Evolutionary conservation across 2,888 invertebrate genomes (phyloP), one percentile per base, ranked within the genome.

Genomic region (Oxyscelio sp.): DNA sequence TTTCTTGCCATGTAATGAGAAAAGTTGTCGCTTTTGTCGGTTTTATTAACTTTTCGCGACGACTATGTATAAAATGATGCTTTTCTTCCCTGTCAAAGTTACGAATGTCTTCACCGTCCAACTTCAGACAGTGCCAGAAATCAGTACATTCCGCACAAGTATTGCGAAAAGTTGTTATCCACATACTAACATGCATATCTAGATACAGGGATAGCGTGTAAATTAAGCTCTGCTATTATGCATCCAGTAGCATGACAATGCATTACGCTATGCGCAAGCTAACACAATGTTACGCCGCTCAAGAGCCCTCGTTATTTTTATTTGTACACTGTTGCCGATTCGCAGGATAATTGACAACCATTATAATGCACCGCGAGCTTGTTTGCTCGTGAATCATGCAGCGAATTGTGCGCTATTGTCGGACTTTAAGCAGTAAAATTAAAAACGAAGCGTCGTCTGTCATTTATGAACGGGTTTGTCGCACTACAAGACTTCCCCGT

Each of bases 161-260:
- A n/a, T n/a, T n/a, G n/a, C n/a, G n/a, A n/a, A n/a, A n/a, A n/a
- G n/a, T n/a, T n/a, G n/a, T n/a, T n/a, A n/a, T n/a, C n/a, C n/a
- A n/a, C n/a, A n/a, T n/a, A n/a, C n/a, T n/a, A n/a, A n/a, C n/a
- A n/a, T n/a, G n/a, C n/a, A n/a, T n/a, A n/a, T n/a, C n/a, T n/a
- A n/a, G n/a, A n/a, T n/a, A n/a, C n/a, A n/a, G n/a, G n/a, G n/a
- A n/a, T n/a, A n/a, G n/a, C n/a, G n/a, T n/a, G n/a, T n/a, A n/a
- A n/a, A n/a, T n/a, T n/a, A n/a, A n/a, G 81, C 80, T 83, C 81
- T 86, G 85, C 87, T 89, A 89, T 89, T 89, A 89, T 87, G 87
- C 87, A 87, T 89, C 87, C 87, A 88, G 88, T 89, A n/a, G n/a
- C n/a, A n/a, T n/a, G 89, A 86, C 90, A 88, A 88, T 77, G 85